Conservation (phyloP, 2,888 invertebrate genomes). For the Ischnura elegans region DNA sequence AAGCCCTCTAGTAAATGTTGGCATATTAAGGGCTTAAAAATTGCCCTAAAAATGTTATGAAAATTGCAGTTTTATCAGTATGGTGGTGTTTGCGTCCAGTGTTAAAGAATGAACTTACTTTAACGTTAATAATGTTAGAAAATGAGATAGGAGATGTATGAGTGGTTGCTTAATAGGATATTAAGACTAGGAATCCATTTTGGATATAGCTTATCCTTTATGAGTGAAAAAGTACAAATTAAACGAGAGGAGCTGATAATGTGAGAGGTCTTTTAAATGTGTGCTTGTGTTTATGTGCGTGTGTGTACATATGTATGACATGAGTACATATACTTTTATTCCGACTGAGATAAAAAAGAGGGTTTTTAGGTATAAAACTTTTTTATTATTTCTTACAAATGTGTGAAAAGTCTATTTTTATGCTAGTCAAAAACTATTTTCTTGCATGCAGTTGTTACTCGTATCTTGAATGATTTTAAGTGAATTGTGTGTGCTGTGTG, state of each 20-base stretch:
- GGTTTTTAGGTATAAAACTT: constrained; percentile 66
- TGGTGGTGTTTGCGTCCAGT: constrained; percentile 67
- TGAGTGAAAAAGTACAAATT: constrained; percentile 66
- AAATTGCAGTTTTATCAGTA: constrained; percentile 62
- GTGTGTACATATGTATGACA: constrained; percentile 66
- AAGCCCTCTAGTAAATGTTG: constrained; percentile 66
- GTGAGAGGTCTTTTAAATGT: constrained; percentile 59
- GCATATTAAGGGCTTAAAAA: constrained; percentile 41
- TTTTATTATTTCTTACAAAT: constrained; percentile 67
- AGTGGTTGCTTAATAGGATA: constrained; percentile 47
- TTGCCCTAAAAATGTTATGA: constrained; percentile 63
- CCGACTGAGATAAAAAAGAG: constrained; percentile 64
- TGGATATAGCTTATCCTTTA: constrained; percentile 65
- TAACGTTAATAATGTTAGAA: constrained; percentile 58
- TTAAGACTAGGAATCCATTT: constrained; percentile 41
- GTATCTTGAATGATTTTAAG: constrained; percentile 68
- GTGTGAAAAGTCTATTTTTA: constrained; percentile 71
- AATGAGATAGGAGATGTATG: constrained; percentile 40
- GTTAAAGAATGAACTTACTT: constrained; percentile 61
- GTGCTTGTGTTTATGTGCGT: constrained; percentile 40
- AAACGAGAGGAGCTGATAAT: constrained; percentile 48
- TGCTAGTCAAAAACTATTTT: constrained; percentile 72
- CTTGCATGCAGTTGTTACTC: constrained; percentile 71
- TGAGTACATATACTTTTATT: constrained; percentile 65
- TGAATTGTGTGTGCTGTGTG: constrained; percentile 50